Base-by-base conservation (phyloP, 2,113 vertebrate genomes). In the Rana temporaria region DNA sequence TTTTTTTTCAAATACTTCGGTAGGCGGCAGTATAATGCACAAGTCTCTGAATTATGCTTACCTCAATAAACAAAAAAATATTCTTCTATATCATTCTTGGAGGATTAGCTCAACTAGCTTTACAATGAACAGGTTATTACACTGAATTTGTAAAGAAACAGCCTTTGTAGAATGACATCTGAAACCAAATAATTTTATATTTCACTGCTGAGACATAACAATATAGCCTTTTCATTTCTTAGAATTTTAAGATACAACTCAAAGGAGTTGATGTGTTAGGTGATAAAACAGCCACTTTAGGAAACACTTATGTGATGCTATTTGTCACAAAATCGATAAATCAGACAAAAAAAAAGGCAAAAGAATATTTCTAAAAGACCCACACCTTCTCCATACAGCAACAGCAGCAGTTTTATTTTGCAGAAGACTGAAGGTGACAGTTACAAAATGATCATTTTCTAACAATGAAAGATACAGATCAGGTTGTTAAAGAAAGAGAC, bases 321-420 rank as follows among this genome's bases (percentile, higher is more conserved):
- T 62, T 76, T 76, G 73, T 76, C 57, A 76, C 19, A 34, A 76
- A 63, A 76, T 76, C 73, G 57, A 38, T 76, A 32, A 62, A 63
- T 62, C 73, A 42, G 73, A 76, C 73, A 42, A 57, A 76, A 76
- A 20, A 62, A 59, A 32, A 16, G 48, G 18, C 30, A 6, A 62
- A 76, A 76, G 64, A 64, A 77, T 77, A 64, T 77, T 63, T 63
- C 52, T 20, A 70, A 77, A 71, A 64, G 57, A 34, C 52, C 42
- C 42, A 64, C 24, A 59, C 74, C 12, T 18, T 24, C 18, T 64
- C 20, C 34, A 52, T 52, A 59, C 38, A 32, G 19, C 7, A 38
- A 38, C 26, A 74, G 30, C 30, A 74, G 38, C 30, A 1, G 12
- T 20, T 74, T 59, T 59, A 34, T 19, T 30, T 57, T 72, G 26